Base-by-base conservation (phyloP, 1,140 invertebrate genomes). In the Dolichoris vasculosae region DNA sequence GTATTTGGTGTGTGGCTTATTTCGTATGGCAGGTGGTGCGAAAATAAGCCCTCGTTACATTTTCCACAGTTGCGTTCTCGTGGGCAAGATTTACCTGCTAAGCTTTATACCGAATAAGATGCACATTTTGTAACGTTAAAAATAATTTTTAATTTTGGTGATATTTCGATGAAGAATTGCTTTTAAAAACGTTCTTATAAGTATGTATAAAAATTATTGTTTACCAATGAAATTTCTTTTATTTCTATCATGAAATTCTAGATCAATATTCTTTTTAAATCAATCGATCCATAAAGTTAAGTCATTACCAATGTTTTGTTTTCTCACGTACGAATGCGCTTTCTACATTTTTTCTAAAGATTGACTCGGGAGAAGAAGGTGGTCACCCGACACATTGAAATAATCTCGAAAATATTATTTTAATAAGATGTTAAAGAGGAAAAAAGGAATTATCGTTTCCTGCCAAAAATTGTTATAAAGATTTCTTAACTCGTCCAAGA, bases 391-490 rank as follows among this genome's bases (percentile, higher is more conserved):
- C 2, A 17, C 64, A 43, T 51, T 51, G 64, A 78, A 15, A 69
- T 84, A 51, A 69, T 69, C 43, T 79, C n/a, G 35, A 80, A 55
- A 79, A 73, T 71, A 30, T 80, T 71, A 73, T 79, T 80, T 73
- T 40, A 67, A 40, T 71, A 51, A 69, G 71, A 71, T 0, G 11
- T 17, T n/a, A 76, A 83, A 83, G 55, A n/a, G 20, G n/a, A 79
- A 59, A 26, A 84, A 78, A 55, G 0, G 51, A 78, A 69, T 51
- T 77, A 67, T 67, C 59, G 30, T 85, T 85, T 85, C 79, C 84
- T 85, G 84, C 79, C 79, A 85, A 85, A 83, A 85, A 75, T 85
- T 11, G 20, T 64, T 85, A 43, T 40, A 51, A 64, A 85, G 78
- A 64, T 85, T 76, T 82, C 32, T 75, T 55, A 76, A 85, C 69